A percentile compares a stretch with the other conserved stretches of the same genome.
phyloP scores from a whole-genome alignment of 2,113 vertebrate species.

The Accipiter cooperii region DNA sequence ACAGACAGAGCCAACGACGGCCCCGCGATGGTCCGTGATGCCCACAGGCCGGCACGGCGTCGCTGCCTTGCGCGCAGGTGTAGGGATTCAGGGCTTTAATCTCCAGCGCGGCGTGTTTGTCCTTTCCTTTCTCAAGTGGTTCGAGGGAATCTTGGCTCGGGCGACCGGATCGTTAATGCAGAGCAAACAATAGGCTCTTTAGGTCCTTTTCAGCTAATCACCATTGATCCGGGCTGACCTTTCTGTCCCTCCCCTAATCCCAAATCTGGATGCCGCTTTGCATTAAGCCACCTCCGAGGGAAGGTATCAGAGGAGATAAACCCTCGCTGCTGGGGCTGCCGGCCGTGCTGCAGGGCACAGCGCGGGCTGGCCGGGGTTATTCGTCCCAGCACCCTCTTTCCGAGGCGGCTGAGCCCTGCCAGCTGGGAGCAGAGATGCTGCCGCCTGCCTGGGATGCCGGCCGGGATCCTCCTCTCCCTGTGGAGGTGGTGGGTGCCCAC shows the following conservation, averaged over 20 bases:
- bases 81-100: background rate
- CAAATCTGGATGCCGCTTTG: background rate
- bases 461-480: background rate
- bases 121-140: constrained; percentile 18
- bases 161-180: background rate
- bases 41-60: background rate
- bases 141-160: background rate
- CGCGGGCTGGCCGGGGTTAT: rapidly evolving
- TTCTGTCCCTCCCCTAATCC: constrained; percentile 18
- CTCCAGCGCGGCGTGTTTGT: background rate
- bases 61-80: background rate
- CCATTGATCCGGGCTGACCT: constrained; percentile 43
- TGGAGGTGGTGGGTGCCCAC: background rate
- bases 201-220: constrained; percentile 43
- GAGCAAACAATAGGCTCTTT: constrained; percentile 20
- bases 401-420: background rate
- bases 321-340: background rate
- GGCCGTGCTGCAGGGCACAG: rapidly evolving
- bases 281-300: background rate
- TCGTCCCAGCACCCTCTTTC: background rate
- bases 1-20: background rate
- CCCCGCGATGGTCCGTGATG: rapidly evolving
- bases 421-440: background rate
- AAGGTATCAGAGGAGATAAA: background rate
- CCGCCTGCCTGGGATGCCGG: rapidly evolving